A percentile compares a stretch with the other conserved stretches of the same genome.
Evolutionary conservation across 2,113 vertebrate genomes (phyloP).

Genomic region (Archilochus colubris): DNA sequence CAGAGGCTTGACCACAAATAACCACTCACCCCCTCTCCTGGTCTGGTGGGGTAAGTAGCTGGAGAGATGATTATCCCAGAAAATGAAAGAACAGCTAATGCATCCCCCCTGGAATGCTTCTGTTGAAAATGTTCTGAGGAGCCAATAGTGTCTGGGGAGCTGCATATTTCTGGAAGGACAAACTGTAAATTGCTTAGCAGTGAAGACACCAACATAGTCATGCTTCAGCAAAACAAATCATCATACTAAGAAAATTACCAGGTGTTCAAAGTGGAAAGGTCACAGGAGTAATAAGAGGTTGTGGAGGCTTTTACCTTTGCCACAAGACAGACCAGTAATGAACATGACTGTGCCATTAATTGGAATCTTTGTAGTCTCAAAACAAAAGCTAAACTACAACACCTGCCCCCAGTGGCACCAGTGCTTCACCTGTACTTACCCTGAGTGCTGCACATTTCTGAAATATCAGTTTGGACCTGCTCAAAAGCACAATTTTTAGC

Average conservation of each 20-base stretch:
- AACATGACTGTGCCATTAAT: not conserved
- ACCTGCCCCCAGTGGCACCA: not conserved
- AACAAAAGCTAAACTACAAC: not conserved
- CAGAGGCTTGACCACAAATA: not conserved
- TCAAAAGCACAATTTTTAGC: not conserved
- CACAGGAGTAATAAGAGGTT: not conserved
- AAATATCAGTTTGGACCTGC: not conserved
- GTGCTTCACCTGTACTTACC: not conserved
- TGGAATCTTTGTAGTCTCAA: not conserved
- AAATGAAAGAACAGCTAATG: not conserved
- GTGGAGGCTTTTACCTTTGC: not conserved
- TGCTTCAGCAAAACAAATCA: not conserved
- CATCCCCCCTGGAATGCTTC: not conserved
- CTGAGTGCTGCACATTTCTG: accelerated
- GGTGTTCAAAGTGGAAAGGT: not conserved
- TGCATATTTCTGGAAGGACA: constrained; percentile 22
- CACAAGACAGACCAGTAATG: not conserved
- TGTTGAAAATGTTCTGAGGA: constrained; percentile 4
- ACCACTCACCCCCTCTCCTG: not conserved
- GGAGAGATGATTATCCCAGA: not conserved
- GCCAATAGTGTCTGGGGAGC: not conserved
- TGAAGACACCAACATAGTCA: not conserved
- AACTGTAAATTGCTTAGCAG: constrained; percentile 24
- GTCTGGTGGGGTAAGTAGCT: not conserved
- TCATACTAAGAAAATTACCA: not conserved